Conservation (phyloP, 2,797 vertebrate genomes). For the Parauchenoglanis punctatus region DNA sequence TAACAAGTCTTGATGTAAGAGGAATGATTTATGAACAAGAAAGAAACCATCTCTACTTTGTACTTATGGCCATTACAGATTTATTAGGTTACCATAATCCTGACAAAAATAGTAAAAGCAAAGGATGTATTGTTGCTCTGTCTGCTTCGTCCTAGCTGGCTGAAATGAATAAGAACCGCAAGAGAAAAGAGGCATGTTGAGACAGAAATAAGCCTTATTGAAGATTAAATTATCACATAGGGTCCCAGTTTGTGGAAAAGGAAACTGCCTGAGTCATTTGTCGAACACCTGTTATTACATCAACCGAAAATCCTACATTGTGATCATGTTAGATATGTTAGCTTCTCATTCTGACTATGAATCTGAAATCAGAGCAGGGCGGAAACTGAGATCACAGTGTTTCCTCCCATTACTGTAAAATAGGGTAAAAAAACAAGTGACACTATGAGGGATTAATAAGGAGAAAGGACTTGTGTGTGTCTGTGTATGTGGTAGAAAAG, state of each 20-base stretch:
- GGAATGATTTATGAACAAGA: not conserved
- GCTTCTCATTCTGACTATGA: constrained; percentile 10
- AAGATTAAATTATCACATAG: constrained; percentile 42
- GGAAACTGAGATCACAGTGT: constrained; percentile 63
- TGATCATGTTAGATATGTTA: not conserved
- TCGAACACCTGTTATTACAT: constrained; percentile 54
- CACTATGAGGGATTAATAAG: not conserved
- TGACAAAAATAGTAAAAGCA: not conserved
- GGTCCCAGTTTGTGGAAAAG: constrained; percentile 32
- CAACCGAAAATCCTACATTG: constrained; percentile 31
- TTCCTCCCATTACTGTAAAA: constrained; percentile 61
- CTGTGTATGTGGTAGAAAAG: constrained; percentile 35
- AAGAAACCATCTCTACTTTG: not conserved
- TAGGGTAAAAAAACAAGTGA: constrained; percentile 42
- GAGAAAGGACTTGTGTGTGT: constrained; percentile 19
- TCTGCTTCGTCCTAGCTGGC: not conserved
- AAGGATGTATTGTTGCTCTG: not conserved
- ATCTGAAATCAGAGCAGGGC: constrained; percentile 58
- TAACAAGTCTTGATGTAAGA: not conserved
- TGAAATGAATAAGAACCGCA: constrained; percentile 25
- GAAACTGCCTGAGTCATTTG: constrained; percentile 36
- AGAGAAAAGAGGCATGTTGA: constrained; percentile 65
- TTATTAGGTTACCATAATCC: not conserved
- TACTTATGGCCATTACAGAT: not conserved
- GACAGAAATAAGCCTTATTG: constrained; percentile 59